These are phyloP conservation scores for Phalanger gymnotis DNA, from an alignment of 2,797 vertebrate genomes.

Conservation along the genomic window DNA sequence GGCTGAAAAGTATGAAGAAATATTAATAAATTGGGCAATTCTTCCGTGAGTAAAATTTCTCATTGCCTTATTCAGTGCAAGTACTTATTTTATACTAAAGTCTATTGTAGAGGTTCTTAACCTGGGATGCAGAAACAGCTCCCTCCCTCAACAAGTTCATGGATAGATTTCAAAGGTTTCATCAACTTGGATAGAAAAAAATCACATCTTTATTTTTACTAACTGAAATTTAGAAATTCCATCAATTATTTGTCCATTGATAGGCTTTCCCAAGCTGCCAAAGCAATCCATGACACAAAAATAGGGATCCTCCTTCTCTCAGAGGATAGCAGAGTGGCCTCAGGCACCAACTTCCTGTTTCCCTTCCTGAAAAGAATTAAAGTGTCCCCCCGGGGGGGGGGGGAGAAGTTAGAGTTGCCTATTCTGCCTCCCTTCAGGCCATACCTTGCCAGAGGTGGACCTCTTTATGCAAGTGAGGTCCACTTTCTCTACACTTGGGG, in stretches of 20 bases:
- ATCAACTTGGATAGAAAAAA: neutral
- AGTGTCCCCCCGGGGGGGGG: too few relatives aligned
- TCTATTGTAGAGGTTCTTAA: neutral
- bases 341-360: neutral
- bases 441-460: neutral
- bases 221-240: neutral
- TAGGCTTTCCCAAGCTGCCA: too few relatives aligned
- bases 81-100: constrained; percentile 4
- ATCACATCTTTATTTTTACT: neutral
- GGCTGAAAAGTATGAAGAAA: constrained; percentile 50
- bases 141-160: neutral
- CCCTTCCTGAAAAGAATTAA: neutral
- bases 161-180: neutral
- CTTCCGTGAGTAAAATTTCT: constrained; percentile 51
- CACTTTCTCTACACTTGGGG: neutral
- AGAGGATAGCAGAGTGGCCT: too few relatives aligned
- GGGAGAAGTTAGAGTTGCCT: neutral
- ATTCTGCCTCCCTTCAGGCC: neutral
- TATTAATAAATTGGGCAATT: constrained; percentile 65
- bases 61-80: constrained; percentile 29
- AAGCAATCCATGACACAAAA: neutral
- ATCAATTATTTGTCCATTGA: neutral
- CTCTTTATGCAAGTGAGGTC: neutral
- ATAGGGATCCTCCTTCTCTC: too few relatives aligned
- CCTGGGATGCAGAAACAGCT: neutral